Conservation (phyloP, 1,140 invertebrate genomes). For the Lamellibrachia luymesi region DNA sequence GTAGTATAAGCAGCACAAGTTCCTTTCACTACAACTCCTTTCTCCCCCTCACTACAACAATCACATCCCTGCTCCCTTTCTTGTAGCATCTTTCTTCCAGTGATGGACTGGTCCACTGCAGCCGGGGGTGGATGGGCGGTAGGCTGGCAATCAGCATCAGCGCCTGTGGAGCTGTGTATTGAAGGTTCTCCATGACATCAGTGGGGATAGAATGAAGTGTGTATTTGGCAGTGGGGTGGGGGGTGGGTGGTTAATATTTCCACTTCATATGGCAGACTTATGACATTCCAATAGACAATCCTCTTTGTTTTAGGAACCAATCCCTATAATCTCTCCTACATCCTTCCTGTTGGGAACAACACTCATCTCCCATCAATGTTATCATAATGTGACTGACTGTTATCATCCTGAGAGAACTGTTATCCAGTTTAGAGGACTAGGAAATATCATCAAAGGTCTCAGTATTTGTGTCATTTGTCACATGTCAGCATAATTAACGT, state of each 20-base stretch:
- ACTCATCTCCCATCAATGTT: background rate
- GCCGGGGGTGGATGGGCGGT: background rate
- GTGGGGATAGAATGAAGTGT: background rate
- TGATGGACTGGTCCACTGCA: background rate
- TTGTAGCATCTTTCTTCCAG: slow-evolving; percentile 4
- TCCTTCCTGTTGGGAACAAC: background rate
- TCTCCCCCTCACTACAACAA: background rate
- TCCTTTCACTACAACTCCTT: background rate
- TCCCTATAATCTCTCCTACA: background rate
- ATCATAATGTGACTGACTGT: too few species aligned
- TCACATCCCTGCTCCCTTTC: slow-evolving; percentile 3
- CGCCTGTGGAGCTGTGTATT: background rate
- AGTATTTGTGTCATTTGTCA: background rate
- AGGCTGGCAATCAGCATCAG: background rate
- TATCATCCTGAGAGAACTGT: background rate
- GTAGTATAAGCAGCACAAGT: background rate
- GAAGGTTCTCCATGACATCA: background rate
- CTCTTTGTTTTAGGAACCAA: background rate
- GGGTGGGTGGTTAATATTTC: background rate
- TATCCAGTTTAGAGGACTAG: background rate
- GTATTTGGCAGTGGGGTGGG: background rate
- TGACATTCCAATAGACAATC: background rate
- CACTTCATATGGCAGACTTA: background rate
- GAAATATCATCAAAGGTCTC: background rate
- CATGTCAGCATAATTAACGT: background rate